Base-by-base conservation (phyloP, 2,113 vertebrate species). In the Esox niger region DNA sequence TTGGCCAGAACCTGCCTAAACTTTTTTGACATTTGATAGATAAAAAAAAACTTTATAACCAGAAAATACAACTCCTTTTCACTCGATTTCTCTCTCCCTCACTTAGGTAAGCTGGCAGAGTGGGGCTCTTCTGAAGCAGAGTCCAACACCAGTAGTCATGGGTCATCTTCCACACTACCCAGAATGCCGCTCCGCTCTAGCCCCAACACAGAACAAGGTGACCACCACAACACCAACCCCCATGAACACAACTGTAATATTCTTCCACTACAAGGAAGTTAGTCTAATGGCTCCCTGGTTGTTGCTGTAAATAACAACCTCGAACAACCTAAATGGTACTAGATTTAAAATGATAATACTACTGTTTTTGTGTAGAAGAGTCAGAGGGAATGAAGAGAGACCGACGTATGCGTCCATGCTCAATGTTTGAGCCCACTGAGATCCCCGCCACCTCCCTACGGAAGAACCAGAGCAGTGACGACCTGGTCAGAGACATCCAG, bases 381-480 rank as follows among this genome's bases (percentile, higher is more conserved):
- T 79, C 83, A 2, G 96, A 96, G 8, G 66, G 82, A 32, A 83
- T 86, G 0, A 87, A 95, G 75, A 90, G 93, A 56, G 96, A 98
- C 82, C 94, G 92, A 76, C 96, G 95, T 68, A 92, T 92, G 1
- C 94, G 96, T 6, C 96, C 96, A 0, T 90, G 92, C 70, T 99
- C 96, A 0, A 98, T 99, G 97, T 95, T 98, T 69, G 96, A 98
- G 78, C 86, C 94, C 0, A 91, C 91, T 2, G 96, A 97, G 4
- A 87, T 80, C 38, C 81, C 88, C 10, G 68, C 93, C 0, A 83
- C 93, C 31, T 79, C 89, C 0, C 88, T 98, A 62, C 90, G 95
- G 54, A 98, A 98, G 62, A 99, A 99, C 86, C 97, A 98, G 91
- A 99, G 96, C 90, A 98, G 95, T 0, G 97, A 98, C 70, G 95